Conservation (phyloP, 2,888 invertebrate species). For the Standfussiana lucernea region DNA sequence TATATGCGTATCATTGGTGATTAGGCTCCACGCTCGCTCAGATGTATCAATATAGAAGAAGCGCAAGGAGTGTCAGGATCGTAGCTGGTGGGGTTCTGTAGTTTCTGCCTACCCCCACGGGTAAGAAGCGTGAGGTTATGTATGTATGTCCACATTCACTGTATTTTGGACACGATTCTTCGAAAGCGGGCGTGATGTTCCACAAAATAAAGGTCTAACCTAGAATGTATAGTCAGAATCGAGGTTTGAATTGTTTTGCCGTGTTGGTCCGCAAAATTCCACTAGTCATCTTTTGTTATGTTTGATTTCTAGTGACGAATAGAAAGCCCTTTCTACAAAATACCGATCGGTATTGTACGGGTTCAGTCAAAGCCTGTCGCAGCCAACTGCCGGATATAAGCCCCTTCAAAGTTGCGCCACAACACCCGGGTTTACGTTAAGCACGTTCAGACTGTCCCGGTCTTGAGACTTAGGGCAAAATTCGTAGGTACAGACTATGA, state of each 20-base stretch:
- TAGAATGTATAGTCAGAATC: not conserved
- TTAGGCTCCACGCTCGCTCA: not conserved
- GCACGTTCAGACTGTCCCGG: not conserved
- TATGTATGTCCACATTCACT: not conserved
- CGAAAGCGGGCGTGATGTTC: not conserved
- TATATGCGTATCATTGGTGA: not conserved
- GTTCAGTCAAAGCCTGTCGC: not conserved
- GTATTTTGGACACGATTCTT: not conserved
- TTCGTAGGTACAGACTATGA: not conserved
- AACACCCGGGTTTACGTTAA: not conserved
- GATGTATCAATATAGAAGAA: not conserved
- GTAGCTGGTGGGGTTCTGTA: not conserved
- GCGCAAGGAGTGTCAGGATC: not conserved
- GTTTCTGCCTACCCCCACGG: not conserved
- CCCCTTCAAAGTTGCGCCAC: not conserved
- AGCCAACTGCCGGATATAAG: conserved; percentile 3
- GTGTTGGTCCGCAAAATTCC: not conserved
- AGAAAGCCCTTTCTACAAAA: not conserved
- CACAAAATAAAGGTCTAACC: not conserved
- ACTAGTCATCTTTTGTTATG: not conserved
- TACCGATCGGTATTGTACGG: not conserved
- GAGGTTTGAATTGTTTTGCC: not conserved
- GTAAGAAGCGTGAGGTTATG: not conserved
- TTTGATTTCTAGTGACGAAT: conserved; percentile 4
- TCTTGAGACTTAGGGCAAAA: not conserved